Evolutionary conservation across 2,113 vertebrate species (phyloP).

Genomic region (Hippocampus zosterae): DNA sequence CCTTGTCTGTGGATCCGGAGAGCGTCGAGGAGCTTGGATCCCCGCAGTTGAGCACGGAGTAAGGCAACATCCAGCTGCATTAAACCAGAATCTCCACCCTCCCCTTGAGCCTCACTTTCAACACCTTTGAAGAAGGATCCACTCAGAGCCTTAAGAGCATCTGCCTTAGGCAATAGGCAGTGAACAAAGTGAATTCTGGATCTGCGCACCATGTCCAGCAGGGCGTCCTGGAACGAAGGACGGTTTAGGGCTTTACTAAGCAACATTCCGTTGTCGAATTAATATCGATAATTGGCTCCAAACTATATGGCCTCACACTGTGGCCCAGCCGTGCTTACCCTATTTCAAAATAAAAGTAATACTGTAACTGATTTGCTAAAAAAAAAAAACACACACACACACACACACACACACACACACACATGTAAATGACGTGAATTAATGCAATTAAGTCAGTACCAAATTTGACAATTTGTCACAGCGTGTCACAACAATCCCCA

Average conservation of each 20-base stretch:
- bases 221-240: conserved; percentile 78
- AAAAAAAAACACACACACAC: too few species aligned
- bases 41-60: conserved; percentile 87
- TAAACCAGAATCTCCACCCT: conserved; percentile 81
- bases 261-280: not conserved
- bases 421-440: too few species aligned
- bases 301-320: too few species aligned
- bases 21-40: conserved; percentile 87
- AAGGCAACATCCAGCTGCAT: conserved; percentile 88
- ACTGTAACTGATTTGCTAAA: too few species aligned
- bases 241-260: conserved; percentile 2
- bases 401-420: too few species aligned
- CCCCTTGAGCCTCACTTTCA: conserved; percentile 76
- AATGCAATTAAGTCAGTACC: too few species aligned
- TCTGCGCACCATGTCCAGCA: conserved; percentile 90
- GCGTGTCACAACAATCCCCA: too few species aligned
- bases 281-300: not conserved
- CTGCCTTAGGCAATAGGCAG: conserved; percentile 87
- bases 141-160: conserved; percentile 71
- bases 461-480: too few species aligned
- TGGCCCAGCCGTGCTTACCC: too few species aligned
- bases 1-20: conserved; percentile 95
- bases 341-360: too few species aligned
- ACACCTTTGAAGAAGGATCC: conserved; percentile 73
- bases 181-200: conserved; percentile 93